Conservation (phyloP, 2,888 invertebrate species). For the Troides helena region DNA sequence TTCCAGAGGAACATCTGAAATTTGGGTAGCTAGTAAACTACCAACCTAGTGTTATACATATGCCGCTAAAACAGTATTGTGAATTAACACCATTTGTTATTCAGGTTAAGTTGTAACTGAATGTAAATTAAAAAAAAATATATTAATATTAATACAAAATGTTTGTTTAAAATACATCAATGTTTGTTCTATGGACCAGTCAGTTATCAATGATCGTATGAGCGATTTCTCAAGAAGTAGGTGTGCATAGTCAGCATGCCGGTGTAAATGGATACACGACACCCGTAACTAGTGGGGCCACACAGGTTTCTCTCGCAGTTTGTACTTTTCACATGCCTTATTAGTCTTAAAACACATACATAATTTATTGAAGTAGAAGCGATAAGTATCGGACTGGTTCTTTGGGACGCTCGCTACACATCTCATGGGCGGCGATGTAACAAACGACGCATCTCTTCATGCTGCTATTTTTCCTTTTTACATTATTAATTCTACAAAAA, state of each 20-base stretch:
- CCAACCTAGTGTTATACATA: too few relatives aligned
- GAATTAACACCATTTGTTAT: too few relatives aligned
- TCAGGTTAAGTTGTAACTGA: too few relatives aligned
- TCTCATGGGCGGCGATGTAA: slow-evolving; percentile 22
- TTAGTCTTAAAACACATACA: slow-evolving; percentile 44
- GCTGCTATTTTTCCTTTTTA: neutral
- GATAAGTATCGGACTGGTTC: slow-evolving; percentile 30
- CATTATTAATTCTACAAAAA: too few relatives aligned
- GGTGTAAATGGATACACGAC: slow-evolving; percentile 59
- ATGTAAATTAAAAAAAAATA: neutral
- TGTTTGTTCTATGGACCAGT: neutral
- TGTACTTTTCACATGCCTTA: slow-evolving; percentile 53
- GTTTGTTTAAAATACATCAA: neutral
- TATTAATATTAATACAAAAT: neutral
- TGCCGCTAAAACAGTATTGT: too few relatives aligned
- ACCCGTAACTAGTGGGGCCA: slow-evolving; percentile 57
- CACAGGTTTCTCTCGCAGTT: slow-evolving; percentile 49
- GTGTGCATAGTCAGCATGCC: slow-evolving; percentile 55
- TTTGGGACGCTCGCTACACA: slow-evolving; percentile 25
- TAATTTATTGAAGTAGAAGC: slow-evolving; percentile 50
- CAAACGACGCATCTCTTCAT: neutral
- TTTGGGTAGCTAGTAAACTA: too few relatives aligned
- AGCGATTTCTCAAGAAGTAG: slow-evolving; percentile 63
- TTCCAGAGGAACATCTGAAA: too few relatives aligned
- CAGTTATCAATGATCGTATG: slow-evolving; percentile 54